A percentile compares a stretch with the other conserved stretches of the same genome.
Evolutionary conservation across 2,113 vertebrate species (phyloP).

Genomic region (Misgurnus mizolepis): DNA sequence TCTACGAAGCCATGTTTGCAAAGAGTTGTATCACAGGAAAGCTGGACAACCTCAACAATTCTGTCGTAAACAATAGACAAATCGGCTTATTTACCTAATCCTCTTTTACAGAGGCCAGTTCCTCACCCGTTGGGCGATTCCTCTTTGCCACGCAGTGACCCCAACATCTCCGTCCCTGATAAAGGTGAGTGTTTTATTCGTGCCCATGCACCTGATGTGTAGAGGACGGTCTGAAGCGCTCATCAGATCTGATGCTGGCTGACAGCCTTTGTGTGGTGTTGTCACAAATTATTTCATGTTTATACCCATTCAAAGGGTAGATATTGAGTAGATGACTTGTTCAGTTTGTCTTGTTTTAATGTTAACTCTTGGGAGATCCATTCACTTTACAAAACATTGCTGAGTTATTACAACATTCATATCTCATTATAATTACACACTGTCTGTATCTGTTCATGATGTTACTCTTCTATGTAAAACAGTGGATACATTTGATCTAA

Average conservation of each 20-base stretch:
- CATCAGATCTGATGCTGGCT: slow-evolving; percentile 9
- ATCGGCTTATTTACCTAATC: not conserved
- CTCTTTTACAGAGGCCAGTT: slow-evolving; percentile 79
- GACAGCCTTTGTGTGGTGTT: slow-evolving; percentile 3
- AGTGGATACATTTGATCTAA: no score
- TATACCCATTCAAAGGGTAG: not conserved
- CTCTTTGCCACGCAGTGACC: slow-evolving; percentile 90
- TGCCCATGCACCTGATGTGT: not conserved
- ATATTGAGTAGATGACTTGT: not conserved
- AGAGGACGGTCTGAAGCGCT: slow-evolving; percentile 14
- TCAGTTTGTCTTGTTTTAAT: not conserved
- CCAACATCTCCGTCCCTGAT: slow-evolving; percentile 87
- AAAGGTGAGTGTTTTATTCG: slow-evolving; percentile 79
- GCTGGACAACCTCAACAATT: no score
- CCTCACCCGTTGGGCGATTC: slow-evolving; percentile 87
- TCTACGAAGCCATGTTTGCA: no score
- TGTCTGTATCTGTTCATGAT: no score
- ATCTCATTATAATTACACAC: no score
- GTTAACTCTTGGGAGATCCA: no score
- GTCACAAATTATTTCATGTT: not conserved
- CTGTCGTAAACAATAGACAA: no score
- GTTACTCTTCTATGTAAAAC: no score
- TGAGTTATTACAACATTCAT: no score
- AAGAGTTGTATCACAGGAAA: no score
- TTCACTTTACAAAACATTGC: no score